phyloP scores from a whole-genome alignment of 2,888 invertebrate species.

The Cantharis rustica region DNA sequence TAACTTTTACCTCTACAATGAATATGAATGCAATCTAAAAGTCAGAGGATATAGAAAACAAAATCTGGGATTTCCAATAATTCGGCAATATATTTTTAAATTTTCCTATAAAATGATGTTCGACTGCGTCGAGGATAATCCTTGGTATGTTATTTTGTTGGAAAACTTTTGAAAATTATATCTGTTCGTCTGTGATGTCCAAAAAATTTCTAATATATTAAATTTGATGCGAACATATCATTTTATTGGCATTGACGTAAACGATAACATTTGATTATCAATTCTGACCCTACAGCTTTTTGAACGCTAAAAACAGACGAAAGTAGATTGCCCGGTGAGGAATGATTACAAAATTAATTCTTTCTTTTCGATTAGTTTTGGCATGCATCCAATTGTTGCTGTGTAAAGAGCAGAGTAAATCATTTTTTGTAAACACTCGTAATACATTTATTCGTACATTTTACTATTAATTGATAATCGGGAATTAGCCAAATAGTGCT shows the following conservation, averaged over 20 bases:
- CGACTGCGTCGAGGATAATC: too few species aligned
- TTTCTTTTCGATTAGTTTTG: neutral
- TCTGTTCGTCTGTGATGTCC: too few species aligned
- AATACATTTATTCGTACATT: neutral
- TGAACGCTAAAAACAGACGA: neutral
- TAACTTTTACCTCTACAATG: too few species aligned
- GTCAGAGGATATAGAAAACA: too few species aligned
- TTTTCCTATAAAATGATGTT: too few species aligned
- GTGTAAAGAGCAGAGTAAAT: neutral
- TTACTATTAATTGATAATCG: neutral
- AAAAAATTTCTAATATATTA: neutral
- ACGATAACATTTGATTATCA: neutral
- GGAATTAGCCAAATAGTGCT: neutral
- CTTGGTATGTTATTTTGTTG: too few species aligned
- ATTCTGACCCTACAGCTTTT: neutral
- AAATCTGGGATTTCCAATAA: too few species aligned
- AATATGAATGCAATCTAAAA: too few species aligned
- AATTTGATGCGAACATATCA: neutral
- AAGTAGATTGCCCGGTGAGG: neutral
- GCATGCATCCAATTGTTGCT: neutral
- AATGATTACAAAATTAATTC: neutral
- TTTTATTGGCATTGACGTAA: neutral
- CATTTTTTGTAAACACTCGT: neutral
- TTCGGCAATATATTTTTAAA: too few species aligned
- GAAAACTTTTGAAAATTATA: too few species aligned